Percentiles rank a stretch among this genome's conserved stretches.
These are phyloP conservation scores for Ennomos quercinarius DNA, from an alignment of 2,888 invertebrate species.

Conservation along the genomic window DNA sequence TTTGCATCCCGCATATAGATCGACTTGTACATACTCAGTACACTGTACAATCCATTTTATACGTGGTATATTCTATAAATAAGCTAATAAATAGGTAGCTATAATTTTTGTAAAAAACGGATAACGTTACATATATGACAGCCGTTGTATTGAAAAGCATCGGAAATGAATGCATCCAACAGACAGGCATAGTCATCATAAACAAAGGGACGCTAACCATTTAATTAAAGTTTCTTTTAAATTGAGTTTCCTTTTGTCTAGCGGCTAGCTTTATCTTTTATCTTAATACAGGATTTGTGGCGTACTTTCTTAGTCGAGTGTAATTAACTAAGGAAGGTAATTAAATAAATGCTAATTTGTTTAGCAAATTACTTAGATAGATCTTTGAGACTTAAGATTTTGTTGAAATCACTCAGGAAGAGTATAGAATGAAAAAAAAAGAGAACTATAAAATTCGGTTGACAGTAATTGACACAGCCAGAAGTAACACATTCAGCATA, in stretches of 20 bases:
- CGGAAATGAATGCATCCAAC: slow-evolving; percentile 25
- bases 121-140: background rate
- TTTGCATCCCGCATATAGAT: too few species aligned
- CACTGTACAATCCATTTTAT: background rate
- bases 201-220: slow-evolving; percentile 35
- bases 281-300: slow-evolving; percentile 31
- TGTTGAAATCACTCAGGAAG: too few species aligned
- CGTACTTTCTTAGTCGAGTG: slow-evolving; percentile 9
- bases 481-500: too few species aligned
- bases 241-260: slow-evolving; percentile 30
- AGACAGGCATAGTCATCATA: slow-evolving; percentile 29
- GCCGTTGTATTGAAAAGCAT: slow-evolving; percentile 12
- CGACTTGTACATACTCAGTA: too few species aligned
- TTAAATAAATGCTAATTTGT: slow-evolving; percentile 2
- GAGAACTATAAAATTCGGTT: too few species aligned
- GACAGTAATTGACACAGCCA: too few species aligned
- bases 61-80: background rate
- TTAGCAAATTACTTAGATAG: too few species aligned
- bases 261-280: slow-evolving; percentile 39
- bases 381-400: too few species aligned
- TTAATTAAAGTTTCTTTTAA: slow-evolving; percentile 45
- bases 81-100: too few species aligned
- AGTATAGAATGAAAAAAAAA: too few species aligned
- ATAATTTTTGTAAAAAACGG: background rate
- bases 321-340: slow-evolving; percentile 14